A percentile compares a stretch with the other conserved stretches of the same genome.
Evolutionary conservation across 2,797 vertebrate genomes (phyloP).

Genomic region (Dicrostonyx torquatus): DNA sequence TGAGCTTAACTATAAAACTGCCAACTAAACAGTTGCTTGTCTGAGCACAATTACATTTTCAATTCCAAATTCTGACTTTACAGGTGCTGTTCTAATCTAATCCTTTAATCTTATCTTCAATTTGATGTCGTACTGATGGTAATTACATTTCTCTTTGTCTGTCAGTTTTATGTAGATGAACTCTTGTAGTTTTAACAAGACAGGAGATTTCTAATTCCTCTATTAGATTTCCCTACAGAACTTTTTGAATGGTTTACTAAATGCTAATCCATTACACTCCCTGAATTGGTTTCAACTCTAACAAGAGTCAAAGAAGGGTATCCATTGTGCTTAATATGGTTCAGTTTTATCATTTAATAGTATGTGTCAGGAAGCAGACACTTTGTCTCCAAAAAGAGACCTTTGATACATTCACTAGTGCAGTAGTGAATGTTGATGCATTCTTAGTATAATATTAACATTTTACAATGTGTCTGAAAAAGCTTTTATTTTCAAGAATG

Average conservation of each 20-base stretch:
- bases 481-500: neutral
- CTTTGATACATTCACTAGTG: conserved; percentile 48
- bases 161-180: conserved; percentile 70
- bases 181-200: conserved; percentile 48
- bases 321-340: conserved; percentile 43
- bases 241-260: conserved; percentile 72
- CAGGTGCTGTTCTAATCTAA: conserved; percentile 64
- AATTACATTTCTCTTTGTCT: conserved; percentile 77
- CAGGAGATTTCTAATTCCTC: conserved; percentile 68
- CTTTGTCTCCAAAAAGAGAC: conserved; percentile 47
- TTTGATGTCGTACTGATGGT: conserved; percentile 61
- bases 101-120: conserved; percentile 62
- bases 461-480: conserved; percentile 5
- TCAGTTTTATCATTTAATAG: conserved; percentile 59
- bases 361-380: conserved; percentile 35
- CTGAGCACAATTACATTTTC: conserved; percentile 45
- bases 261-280: conserved; percentile 71
- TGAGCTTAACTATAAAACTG: conserved; percentile 25
- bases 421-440: neutral
- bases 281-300: conserved; percentile 61
- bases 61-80: conserved; percentile 53
- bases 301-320: conserved; percentile 49
- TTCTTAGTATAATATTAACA: neutral
- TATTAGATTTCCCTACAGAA: conserved; percentile 74
- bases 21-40: conserved; percentile 56